Conservation (phyloP, 1,140 invertebrate genomes). For the Solenopsis invicta region DNA sequence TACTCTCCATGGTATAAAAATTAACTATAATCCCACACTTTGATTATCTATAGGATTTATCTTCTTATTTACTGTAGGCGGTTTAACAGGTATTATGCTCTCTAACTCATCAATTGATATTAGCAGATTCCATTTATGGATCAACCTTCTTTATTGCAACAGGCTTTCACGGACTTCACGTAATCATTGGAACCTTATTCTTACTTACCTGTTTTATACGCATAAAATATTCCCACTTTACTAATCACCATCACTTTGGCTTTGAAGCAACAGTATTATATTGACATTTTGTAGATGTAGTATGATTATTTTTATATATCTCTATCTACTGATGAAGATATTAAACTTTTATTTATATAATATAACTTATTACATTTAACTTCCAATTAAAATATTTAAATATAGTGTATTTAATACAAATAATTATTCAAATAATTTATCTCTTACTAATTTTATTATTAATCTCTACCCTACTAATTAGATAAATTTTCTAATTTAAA, state of each 20-base stretch:
- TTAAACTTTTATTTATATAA: slow-evolving; percentile 88
- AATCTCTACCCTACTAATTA: too few relatives aligned
- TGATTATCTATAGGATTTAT: too few relatives aligned
- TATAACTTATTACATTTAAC: slow-evolving; percentile 83
- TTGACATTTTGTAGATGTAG: slow-evolving; percentile 92
- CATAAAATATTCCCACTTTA: slow-evolving; percentile 84
- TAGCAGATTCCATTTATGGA: slow-evolving; percentile 89
- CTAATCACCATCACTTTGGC: slow-evolving; percentile 88
- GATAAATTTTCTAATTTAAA: too few relatives aligned
- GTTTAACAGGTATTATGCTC: neutral
- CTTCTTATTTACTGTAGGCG: neutral
- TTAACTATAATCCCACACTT: too few relatives aligned
- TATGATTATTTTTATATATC: slow-evolving; percentile 91
- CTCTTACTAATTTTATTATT: too few relatives aligned
- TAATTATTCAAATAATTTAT: neutral
- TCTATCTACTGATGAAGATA: slow-evolving; percentile 90
- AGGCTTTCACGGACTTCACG: slow-evolving; percentile 92
- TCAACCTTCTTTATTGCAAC: slow-evolving; percentile 91
- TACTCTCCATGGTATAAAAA: too few relatives aligned
- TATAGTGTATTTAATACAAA: too few relatives aligned
- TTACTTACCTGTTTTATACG: slow-evolving; percentile 87
- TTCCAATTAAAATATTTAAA: too few relatives aligned
- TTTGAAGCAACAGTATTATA: slow-evolving; percentile 92
- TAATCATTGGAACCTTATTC: slow-evolving; percentile 86
- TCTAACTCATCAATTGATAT: slow-evolving; percentile 10